Evolutionary conservation across 1,140 invertebrate species (phyloP).

Genomic region (Cecropterus lyciades): DNA sequence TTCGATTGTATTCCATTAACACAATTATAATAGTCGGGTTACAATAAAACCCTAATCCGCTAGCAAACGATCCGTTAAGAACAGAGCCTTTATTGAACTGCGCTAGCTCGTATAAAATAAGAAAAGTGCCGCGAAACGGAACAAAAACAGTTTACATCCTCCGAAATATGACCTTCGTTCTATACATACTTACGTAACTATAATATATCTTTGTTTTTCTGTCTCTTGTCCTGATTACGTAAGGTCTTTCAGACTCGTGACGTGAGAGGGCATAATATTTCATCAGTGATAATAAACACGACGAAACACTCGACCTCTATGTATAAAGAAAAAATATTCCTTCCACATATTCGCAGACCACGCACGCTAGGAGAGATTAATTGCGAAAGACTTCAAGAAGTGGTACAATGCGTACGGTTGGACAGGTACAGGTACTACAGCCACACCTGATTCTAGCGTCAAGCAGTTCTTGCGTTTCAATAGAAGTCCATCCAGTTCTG

Average conservation of each 20-base stretch:
- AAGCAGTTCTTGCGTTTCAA: too few species aligned
- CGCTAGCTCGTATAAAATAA: constrained; percentile 44
- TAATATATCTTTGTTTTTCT: constrained; percentile 47
- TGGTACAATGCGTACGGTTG: background rate
- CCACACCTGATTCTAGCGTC: too few species aligned
- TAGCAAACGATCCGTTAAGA: constrained; percentile 5
- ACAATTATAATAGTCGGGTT: background rate
- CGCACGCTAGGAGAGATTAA: background rate
- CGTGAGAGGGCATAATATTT: constrained; percentile 13
- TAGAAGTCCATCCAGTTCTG: too few species aligned
- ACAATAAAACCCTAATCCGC: constrained; percentile 1
- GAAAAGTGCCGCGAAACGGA: constrained; percentile 38
- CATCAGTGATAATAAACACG: constrained; percentile 15
- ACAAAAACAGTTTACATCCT: constrained; percentile 51
- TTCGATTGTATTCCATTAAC: too few species aligned
- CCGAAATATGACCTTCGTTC: constrained; percentile 43
- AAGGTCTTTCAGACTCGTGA: constrained; percentile 13
- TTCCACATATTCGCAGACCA: background rate
- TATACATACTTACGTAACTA: constrained; percentile 13
- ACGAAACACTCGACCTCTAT: background rate
- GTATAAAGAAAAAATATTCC: constrained; percentile 2
- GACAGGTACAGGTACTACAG: too few species aligned
- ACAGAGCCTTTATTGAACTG: constrained; percentile 37
- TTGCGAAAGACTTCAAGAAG: too few species aligned
- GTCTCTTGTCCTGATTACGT: constrained; percentile 33